Conservation (phyloP, 2,113 vertebrate species). For the Polypterus bichir region DNA sequence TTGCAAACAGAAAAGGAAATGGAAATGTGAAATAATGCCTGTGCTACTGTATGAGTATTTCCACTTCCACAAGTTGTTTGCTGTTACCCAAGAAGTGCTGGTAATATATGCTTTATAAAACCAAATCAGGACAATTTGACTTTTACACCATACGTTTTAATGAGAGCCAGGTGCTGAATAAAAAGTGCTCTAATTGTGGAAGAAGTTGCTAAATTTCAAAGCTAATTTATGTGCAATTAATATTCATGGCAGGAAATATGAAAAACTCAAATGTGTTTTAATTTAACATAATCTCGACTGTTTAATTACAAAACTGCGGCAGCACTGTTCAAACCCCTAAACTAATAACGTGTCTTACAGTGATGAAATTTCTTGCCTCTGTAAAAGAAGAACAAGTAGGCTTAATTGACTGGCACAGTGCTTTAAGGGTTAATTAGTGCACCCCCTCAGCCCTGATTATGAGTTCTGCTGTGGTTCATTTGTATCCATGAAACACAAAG, state of each 20-base stretch:
- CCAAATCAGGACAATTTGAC: constrained; percentile 1
- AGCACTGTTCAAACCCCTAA: not conserved
- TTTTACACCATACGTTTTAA: constrained; percentile 2
- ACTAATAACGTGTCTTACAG: constrained; percentile 2
- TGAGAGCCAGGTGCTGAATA: constrained; percentile 12
- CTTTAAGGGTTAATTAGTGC: not conserved
- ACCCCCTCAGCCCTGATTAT: not conserved
- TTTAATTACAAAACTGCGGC: constrained; percentile 9
- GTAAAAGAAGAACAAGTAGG: not conserved
- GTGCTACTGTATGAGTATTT: constrained; percentile 1
- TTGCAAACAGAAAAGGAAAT: constrained; percentile 4
- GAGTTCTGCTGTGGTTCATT: not conserved
- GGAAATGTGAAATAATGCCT: not conserved
- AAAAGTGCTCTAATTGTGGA: constrained; percentile 30
- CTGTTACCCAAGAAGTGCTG: not conserved
- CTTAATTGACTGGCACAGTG: not conserved
- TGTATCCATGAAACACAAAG: not conserved
- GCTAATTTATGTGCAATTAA: constrained; percentile 61
- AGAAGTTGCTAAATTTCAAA: constrained; percentile 52
- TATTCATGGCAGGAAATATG: constrained; percentile 43
- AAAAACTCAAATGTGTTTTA: constrained; percentile 13
- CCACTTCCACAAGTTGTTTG: constrained; percentile 2
- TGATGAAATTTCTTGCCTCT: not conserved
- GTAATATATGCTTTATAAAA: constrained; percentile 5
- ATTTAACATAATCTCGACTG: constrained; percentile 11